Conservation (phyloP, 2,888 invertebrate species). For the Drosophila helvetica region DNA sequence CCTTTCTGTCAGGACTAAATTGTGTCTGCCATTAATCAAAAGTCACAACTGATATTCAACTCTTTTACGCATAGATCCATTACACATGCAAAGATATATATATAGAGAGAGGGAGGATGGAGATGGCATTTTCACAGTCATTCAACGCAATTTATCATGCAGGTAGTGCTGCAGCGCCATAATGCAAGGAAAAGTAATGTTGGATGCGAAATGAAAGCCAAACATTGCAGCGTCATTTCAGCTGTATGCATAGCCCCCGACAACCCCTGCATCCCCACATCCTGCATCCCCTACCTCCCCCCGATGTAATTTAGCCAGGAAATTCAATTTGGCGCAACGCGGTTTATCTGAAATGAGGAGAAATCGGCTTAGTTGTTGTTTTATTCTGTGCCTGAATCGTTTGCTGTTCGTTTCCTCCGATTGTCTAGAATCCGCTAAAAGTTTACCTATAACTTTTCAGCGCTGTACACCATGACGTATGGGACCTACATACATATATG, state of each 20-base stretch:
- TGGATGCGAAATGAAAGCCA: constrained; percentile 47
- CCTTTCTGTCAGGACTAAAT: background rate
- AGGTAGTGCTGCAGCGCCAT: constrained; percentile 14
- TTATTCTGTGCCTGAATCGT: constrained; percentile 17
- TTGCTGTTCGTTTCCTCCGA: no score
- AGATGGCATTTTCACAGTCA: constrained; percentile 31
- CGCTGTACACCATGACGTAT: no score
- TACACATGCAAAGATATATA: background rate
- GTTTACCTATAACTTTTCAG: background rate
- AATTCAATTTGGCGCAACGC: constrained; percentile 61
- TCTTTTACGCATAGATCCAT: background rate
- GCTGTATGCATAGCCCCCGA: constrained; percentile 34
- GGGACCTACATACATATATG: no score
- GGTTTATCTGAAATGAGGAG: constrained; percentile 47
- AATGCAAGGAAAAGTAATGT: constrained; percentile 38
- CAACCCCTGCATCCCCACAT: background rate
- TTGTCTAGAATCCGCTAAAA: constrained; percentile 35
- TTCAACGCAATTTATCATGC: constrained; percentile 49
- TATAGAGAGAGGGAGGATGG: constrained; percentile 2
- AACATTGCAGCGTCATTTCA: constrained; percentile 56
- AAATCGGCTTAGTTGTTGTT: constrained; percentile 46
- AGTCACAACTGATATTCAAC: background rate
- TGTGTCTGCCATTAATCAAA: background rate
- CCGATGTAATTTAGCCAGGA: constrained; percentile 46
- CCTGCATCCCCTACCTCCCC: background rate